phyloP scores from a whole-genome alignment of 2,113 vertebrate species.

The Gorilla gorilla region DNA sequence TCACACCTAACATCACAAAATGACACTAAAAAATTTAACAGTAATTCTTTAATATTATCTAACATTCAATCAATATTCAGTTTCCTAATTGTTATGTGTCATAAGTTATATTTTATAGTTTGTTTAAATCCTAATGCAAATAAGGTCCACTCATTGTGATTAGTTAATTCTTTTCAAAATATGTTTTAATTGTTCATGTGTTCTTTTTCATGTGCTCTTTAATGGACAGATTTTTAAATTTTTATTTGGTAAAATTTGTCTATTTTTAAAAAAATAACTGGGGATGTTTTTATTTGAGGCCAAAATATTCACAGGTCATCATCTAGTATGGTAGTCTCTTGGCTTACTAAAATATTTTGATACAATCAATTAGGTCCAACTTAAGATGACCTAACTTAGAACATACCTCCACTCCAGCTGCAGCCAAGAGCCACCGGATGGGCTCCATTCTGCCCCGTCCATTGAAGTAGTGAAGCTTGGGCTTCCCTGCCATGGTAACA shows the following conservation, averaged over 20 bases:
- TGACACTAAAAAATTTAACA: background rate
- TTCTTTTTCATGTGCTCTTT: background rate
- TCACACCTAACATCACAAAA: background rate
- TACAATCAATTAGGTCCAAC: background rate
- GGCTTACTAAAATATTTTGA: background rate
- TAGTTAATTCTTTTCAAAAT: background rate
- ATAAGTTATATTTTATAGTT: background rate
- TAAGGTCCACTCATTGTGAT: background rate
- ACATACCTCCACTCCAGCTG: conserved; percentile 86
- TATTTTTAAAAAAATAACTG: background rate
- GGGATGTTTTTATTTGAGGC: background rate
- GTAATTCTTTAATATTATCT: background rate
- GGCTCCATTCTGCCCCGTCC: conserved; percentile 90
- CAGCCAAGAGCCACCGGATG: conserved; percentile 89
- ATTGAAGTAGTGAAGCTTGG: conserved; percentile 87
- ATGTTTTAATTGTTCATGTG: background rate
- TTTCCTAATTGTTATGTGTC: background rate
- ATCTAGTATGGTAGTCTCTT: background rate
- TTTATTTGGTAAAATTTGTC: background rate
- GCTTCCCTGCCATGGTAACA: conserved; percentile 84
- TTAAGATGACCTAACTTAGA: background rate
- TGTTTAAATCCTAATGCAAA: background rate
- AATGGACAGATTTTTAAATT: background rate
- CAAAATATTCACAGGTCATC: background rate
- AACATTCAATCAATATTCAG: background rate